A percentile compares a stretch with the other conserved stretches of the same genome.
Evolutionary conservation across 2,888 invertebrate genomes (phyloP).

Genomic region (Mantis religiosa): DNA sequence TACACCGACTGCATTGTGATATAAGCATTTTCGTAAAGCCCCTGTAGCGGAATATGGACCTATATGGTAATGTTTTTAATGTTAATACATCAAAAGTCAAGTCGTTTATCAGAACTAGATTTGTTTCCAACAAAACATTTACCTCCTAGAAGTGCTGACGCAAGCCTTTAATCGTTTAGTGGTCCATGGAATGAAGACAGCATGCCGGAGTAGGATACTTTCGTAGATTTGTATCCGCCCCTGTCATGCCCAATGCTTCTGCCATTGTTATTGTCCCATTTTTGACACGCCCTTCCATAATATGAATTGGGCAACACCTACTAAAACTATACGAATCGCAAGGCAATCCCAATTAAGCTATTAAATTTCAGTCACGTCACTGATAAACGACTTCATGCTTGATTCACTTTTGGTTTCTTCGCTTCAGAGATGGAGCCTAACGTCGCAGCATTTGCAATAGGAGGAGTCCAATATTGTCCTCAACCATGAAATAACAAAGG

Average conservation of each 20-base stretch:
- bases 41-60: too few relatives aligned
- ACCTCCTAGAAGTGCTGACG: too few relatives aligned
- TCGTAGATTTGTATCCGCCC: not conserved
- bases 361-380: constrained; percentile 5
- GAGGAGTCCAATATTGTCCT: not conserved
- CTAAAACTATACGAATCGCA: not conserved
- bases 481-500: not conserved
- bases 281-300: not conserved
- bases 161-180: not conserved
- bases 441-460: not conserved
- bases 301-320: not conserved
- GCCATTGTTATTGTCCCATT: not conserved
- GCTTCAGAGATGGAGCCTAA: not conserved
- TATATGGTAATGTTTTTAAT: too few relatives aligned
- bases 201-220: not conserved
- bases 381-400: not conserved
- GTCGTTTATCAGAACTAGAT: too few relatives aligned
- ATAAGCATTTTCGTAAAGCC: too few relatives aligned
- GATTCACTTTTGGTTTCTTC: not conserved
- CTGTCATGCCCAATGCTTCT: not conserved
- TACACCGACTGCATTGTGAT: too few relatives aligned
- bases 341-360: not conserved
- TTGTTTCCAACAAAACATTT: too few relatives aligned
- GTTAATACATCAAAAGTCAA: too few relatives aligned
- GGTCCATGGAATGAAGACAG: not conserved